Base-by-base conservation (phyloP, 2,113 vertebrate species). In the Vicugna pacos region DNA sequence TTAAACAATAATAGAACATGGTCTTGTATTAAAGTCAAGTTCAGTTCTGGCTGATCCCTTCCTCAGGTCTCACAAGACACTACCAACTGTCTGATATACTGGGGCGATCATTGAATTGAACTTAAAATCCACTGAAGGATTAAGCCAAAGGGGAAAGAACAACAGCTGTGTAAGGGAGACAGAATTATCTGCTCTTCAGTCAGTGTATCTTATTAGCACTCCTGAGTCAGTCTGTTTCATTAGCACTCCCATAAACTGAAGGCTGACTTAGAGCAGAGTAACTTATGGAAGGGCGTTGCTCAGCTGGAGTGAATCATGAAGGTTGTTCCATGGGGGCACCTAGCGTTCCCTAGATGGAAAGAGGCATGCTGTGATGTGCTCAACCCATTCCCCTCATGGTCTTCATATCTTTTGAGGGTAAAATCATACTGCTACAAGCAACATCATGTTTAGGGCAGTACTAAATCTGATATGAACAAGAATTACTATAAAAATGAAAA, bases 1-100 rank as follows among this genome's bases (percentile, higher is more conserved):
- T 92, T 82, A 97, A 98, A 98, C 85, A 98, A 98, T 82, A 98
- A 98, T 97, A 97, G 97, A 98, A 98, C 42, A 98, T 86, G 84
- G 96, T 96, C 97, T 84, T 98, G 67, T 96, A 97, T 93, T 94
- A 97, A 97, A 93, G 88, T 98, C 95, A 98, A 87, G 76, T 91
- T 98, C 94, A 72, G 86, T 98, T 91, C 96, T 95, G 94, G 96
- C 92, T 95, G 96, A 94, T 94, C 92, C 84, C 73, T 95, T 96
- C 92, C 94, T 97, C 42, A 97, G 62, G 96, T 24, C 89, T 94
- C 87, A 96, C 97, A 77, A 96, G 87, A 97, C 77, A 88, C 96
- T 97, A 94, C 67, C 97, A 96, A 97, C 95, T 97, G 96, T 97
- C 97, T 96, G 97, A 97, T 97, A 96, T 87, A 92, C 35, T 75